Percentiles rank a stretch among this genome's conserved stretches.
phyloP scores from a whole-genome alignment of 1,140 invertebrate species.

The Samia ricini region DNA sequence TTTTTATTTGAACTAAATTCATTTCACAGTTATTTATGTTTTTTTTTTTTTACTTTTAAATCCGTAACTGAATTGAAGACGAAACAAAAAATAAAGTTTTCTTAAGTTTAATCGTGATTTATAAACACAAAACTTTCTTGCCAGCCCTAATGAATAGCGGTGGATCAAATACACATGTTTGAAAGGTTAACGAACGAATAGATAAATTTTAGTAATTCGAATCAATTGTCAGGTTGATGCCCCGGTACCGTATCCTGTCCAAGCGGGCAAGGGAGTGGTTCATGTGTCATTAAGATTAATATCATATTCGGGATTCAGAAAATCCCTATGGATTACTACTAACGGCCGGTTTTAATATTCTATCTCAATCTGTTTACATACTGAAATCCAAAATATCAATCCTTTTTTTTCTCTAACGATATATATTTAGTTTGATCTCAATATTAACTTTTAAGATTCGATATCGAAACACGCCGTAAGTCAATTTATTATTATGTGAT shows the following conservation, averaged over 20 bases:
- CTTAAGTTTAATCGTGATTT: neutral
- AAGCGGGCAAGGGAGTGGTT: constrained; percentile 18
- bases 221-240: constrained; percentile 34
- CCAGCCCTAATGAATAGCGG: neutral
- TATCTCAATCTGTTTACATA: too few species aligned
- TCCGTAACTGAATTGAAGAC: too few species aligned
- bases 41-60: too few species aligned
- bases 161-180: neutral
- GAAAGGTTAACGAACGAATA: constrained; percentile 1
- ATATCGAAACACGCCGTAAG: too few species aligned
- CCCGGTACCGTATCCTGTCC: constrained; percentile 22
- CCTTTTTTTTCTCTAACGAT: too few species aligned
- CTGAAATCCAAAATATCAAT: too few species aligned
- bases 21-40: too few species aligned
- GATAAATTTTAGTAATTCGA: constrained; percentile 24
- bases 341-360: too few species aligned
- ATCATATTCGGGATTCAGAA: neutral
- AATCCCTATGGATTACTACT: neutral
- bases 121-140: neutral
- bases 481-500: too few species aligned
- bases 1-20: too few species aligned
- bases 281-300: constrained; percentile 11
- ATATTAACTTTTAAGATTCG: too few species aligned
- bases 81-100: neutral
- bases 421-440: too few species aligned